These are phyloP conservation scores for Tetramorium simillimum DNA, from an alignment of 1,140 invertebrate species.

Conservation along the genomic window DNA sequence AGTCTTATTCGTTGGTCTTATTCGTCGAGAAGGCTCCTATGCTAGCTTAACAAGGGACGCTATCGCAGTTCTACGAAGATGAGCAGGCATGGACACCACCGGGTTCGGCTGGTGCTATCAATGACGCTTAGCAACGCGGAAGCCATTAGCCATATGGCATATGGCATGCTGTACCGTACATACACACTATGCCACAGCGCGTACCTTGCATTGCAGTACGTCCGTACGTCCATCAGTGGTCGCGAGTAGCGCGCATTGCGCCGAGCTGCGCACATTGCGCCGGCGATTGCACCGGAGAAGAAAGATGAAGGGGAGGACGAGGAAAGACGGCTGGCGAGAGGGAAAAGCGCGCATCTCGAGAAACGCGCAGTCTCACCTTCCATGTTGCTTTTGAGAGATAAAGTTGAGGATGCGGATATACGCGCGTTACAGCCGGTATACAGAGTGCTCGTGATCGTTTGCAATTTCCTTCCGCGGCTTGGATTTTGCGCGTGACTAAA, in stretches of 20 bases:
- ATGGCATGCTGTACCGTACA: conserved; percentile 75
- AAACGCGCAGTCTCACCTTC: conserved; percentile 49
- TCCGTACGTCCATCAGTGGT: conserved; percentile 55
- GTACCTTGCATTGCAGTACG: conserved; percentile 43
- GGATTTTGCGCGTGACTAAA: neutral
- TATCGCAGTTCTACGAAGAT: conserved; percentile 47
- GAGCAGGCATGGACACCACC: conserved; percentile 50
- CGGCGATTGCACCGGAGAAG: conserved; percentile 25
- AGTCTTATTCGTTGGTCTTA: conserved; percentile 27
- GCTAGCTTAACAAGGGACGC: conserved; percentile 43
- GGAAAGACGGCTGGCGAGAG: conserved; percentile 32
- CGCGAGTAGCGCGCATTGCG: conserved; percentile 33
- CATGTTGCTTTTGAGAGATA: conserved; percentile 53
- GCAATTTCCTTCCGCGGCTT: neutral
- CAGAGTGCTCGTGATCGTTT: neutral
- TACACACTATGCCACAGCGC: conserved; percentile 5
- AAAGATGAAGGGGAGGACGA: conserved; percentile 35
- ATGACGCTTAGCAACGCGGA: conserved; percentile 64
- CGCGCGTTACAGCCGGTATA: conserved; percentile 8
- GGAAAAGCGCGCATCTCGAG: conserved; percentile 44
- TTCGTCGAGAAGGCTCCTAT: conserved; percentile 19
- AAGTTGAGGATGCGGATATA: conserved; percentile 33
- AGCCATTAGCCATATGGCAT: conserved; percentile 82
- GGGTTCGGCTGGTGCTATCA: conserved; percentile 65
- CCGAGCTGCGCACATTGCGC: conserved; percentile 3